Evolutionary conservation across 1,140 invertebrate species (phyloP), one percentile per base, ranked within the genome.

Genomic region (Drosophila carrolli): DNA sequence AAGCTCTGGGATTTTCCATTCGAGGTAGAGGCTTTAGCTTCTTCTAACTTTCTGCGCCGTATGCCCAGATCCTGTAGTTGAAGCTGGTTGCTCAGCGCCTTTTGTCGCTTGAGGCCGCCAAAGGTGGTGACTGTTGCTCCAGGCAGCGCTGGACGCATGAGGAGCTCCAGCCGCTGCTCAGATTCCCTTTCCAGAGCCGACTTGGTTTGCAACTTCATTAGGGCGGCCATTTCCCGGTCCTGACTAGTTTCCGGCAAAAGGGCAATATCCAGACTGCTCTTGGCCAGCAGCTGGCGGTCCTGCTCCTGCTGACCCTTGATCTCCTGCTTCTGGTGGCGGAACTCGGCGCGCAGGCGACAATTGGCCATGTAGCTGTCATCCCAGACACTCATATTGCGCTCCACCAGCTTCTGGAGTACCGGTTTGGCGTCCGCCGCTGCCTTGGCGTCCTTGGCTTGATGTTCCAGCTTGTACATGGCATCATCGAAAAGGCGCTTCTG

Each of bases 381-480:
- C 96, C 96, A 98, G 1, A 95, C 93, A 58, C 93, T 93, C 71
- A 97, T 95, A 93, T 98, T 97, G 37, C 96, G 93, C 38, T 95
- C 95, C 70, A 97, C 95, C 5, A 98, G 93, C 84, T 95, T 94
- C 54, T 95, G 95, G 0, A 99, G 88, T 14, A 94, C 93, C 1
- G 96, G 96, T 76, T 96, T 95, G 5, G 95, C 94, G 54, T 94
- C 94, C 81, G 96, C 96, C 0, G 95, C 95, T 53, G 95, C 94
- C 77, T 94, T 94, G 77, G 95, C 94, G 93, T 99, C 98, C 62
- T 96, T 95, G 10, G 95, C 95, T 40, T 96, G 96, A 93, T 99
- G 98, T 92, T 99, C 98, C 65, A 99, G 93, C 93, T 96, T 98
- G 91, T 96, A 99, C 98, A 99, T 99, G 19, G 98, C 95, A 95